phyloP scores from a whole-genome alignment of 2,797 vertebrate genomes.

The Coregonus sp. region DNA sequence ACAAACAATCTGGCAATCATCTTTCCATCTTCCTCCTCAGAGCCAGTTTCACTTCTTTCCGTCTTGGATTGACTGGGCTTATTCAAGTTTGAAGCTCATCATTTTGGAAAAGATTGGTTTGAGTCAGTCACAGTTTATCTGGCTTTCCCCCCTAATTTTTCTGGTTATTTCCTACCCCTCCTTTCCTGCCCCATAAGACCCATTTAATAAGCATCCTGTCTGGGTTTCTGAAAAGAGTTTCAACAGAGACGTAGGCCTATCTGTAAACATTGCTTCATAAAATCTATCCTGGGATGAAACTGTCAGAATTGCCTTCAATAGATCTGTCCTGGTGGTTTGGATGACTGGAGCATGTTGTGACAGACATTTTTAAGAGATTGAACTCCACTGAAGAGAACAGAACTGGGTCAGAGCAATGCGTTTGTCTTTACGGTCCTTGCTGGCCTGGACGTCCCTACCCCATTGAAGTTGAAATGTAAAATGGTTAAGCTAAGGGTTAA shows the following conservation, averaged over 20 bases:
- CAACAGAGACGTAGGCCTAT: not conserved
- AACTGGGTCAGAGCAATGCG: no score
- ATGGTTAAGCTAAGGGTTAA: no score
- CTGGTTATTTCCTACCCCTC: not conserved
- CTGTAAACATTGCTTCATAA: not conserved
- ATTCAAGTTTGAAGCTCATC: not conserved
- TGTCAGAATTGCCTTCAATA: not conserved
- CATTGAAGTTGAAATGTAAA: no score
- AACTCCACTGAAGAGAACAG: no score
- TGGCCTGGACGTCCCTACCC: no score
- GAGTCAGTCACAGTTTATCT: constrained; percentile 1
- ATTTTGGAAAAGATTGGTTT: not conserved
- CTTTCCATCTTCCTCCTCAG: not conserved
- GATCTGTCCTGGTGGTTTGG: no score
- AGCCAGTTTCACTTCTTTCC: not conserved
- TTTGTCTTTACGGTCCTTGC: no score
- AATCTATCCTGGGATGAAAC: not conserved
- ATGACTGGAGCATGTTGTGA: not conserved
- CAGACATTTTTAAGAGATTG: no score
- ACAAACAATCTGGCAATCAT: not conserved
- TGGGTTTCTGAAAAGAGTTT: not conserved
- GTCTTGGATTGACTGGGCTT: not conserved
- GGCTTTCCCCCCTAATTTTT: not conserved
- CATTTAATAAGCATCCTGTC: constrained; percentile 14
- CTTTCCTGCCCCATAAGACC: not conserved